A percentile compares a stretch with the other conserved stretches of the same genome.
phyloP scores from a whole-genome alignment of 37 sponge, comb jelly and placozoan species.

The Cladorhizidae sp. region DNA sequence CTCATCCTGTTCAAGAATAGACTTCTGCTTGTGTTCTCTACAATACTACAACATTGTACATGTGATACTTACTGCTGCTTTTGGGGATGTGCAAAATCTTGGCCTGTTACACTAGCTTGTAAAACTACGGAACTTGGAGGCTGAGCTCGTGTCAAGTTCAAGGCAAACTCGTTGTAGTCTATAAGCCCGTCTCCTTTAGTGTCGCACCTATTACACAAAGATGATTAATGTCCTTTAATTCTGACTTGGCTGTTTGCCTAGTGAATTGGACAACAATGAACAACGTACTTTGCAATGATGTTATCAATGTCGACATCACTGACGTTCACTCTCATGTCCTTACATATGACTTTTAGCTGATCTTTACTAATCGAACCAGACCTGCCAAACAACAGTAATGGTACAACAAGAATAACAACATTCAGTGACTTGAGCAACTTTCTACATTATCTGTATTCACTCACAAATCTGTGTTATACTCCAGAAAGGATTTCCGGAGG shows the following conservation, averaged over 20 bases:
- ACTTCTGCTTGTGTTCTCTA: not conserved
- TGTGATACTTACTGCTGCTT: constrained; percentile 31
- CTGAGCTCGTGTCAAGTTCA: constrained; percentile 56
- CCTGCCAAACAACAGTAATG: constrained; percentile 10
- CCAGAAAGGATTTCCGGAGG: constrained; percentile 81
- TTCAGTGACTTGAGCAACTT: no score
- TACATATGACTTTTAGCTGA: constrained; percentile 44
- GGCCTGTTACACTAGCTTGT: constrained; percentile 17
- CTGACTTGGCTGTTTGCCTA: no score
- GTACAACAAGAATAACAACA: not conserved
- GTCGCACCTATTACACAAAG: constrained; percentile 47
- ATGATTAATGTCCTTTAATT: no score
- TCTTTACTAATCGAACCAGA: constrained; percentile 53
- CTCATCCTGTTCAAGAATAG: constrained; percentile 31
- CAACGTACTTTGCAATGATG: constrained; percentile 46
- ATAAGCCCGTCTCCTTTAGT: constrained; percentile 72
- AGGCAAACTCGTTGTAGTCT: constrained; percentile 86
- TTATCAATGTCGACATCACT: constrained; percentile 43
- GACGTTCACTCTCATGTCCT: constrained; percentile 25
- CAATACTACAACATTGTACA: not conserved
- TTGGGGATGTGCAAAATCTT: constrained; percentile 55
- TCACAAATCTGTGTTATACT: constrained; percentile 80
- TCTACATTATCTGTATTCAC: not conserved
- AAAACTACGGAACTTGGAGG: not conserved
- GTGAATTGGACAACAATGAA: no score